A percentile compares a stretch with the other conserved stretches of the same genome.
Evolutionary conservation across 2,888 invertebrate species (phyloP).

Genomic region (Pinctada fucata): DNA sequence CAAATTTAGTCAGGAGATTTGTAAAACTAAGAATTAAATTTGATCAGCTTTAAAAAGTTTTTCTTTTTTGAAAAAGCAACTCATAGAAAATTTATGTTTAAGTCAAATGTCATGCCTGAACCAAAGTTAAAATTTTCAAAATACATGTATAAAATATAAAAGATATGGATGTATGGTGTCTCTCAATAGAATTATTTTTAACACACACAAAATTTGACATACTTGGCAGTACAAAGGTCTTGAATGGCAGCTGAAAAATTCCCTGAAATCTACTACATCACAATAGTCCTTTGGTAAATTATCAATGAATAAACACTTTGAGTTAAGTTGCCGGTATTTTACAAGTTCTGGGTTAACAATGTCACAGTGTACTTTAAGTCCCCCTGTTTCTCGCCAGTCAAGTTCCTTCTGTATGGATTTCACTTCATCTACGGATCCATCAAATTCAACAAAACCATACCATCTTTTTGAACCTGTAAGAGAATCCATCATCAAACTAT

Average conservation of each 20-base stretch:
- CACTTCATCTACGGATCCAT: constrained; percentile 78
- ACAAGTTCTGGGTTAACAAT: constrained; percentile 78
- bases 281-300: constrained; percentile 79
- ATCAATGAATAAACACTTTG: constrained; percentile 79
- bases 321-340: constrained; percentile 78
- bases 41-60: too few species aligned
- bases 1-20: too few species aligned
- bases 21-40: too few species aligned
- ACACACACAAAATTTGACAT: constrained; percentile 3
- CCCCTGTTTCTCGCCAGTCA: constrained; percentile 77
- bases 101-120: too few species aligned
- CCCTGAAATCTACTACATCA: constrained; percentile 78
- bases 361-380: constrained; percentile 78
- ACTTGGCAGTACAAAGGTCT: constrained; percentile 80
- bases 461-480: constrained; percentile 79
- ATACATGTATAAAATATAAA: too few species aligned
- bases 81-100: too few species aligned
- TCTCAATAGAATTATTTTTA: too few species aligned
- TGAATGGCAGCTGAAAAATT: constrained; percentile 78
- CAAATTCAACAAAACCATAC: constrained; percentile 80
- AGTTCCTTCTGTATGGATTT: constrained; percentile 78
- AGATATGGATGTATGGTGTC: too few species aligned
- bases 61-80: too few species aligned
- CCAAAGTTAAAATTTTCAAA: too few species aligned
- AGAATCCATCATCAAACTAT: neutral